Base-by-base conservation (phyloP, 2,113 vertebrate species). In the Oreochromis spilurus region DNA sequence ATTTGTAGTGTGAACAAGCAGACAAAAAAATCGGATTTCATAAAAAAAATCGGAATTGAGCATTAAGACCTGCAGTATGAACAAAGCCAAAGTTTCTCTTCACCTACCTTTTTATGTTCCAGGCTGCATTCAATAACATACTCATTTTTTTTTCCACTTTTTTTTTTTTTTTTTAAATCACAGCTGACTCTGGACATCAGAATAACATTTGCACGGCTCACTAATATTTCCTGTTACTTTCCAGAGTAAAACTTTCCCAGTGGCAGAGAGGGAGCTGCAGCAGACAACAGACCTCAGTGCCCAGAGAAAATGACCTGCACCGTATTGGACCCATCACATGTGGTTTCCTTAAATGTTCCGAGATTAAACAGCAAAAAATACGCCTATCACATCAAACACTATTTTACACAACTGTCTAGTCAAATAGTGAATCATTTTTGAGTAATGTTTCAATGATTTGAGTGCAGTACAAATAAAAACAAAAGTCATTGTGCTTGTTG, bases 171-270 rank as follows among this genome's bases (percentile, higher is more conserved):
- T 29, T 24, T 24, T 4, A 1, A 29, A 5, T n/a, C 24, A 14
- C 19, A 70, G 21, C 65, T 21, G 7, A 14, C 12, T 24, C 65
- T 9, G 12, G 36, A 43, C 14, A 14, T 36, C 2, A 13, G 9
- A 26, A 34, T 7, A 67, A 40, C 31, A 29, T 4, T 48, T 13
- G 45, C 31, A 72, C 77, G 14, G n/a, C 62, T 91, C 54, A 85
- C 48, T 5, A 19, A 4, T 11, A 58, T 84, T 70, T 57, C 36
- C 12, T 86, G 43, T 89, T 19, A 54, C 12, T 72, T 90, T 88
- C 29, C 91, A 93, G 92, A 29, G 4, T 91, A 91, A 89, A 87
- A 45, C 82, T 14, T 86, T 88, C 89, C 82, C 88, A 90, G 79
- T 53, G 83, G 12, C 24, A 31, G 26, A n/a, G 83, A 45, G 5